Conservation (phyloP, 2,888 invertebrate species). For the Cloeon dipterum region DNA sequence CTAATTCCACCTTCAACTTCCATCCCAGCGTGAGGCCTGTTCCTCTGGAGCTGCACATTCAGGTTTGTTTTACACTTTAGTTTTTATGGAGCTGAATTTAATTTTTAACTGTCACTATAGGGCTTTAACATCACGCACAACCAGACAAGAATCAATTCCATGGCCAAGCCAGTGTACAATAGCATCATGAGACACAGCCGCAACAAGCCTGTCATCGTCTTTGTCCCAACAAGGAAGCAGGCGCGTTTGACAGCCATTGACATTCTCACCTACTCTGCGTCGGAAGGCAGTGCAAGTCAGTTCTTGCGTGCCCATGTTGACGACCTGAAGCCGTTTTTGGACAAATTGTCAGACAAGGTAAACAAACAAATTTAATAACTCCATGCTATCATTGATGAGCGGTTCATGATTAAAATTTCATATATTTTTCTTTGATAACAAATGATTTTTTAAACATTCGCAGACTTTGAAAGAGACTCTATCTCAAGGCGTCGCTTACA, state of each 20-base stretch:
- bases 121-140: constrained; percentile 97
- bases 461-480: constrained; percentile 76
- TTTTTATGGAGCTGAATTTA: not conserved
- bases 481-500: constrained; percentile 85
- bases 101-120: constrained; percentile 20
- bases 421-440: not conserved
- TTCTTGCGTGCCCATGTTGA: constrained; percentile 78
- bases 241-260: constrained; percentile 90
- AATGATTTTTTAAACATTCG: constrained; percentile 8
- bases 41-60: constrained; percentile 86
- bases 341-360: constrained; percentile 69
- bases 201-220: constrained; percentile 64
- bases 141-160: constrained; percentile 82
- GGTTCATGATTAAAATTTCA: no score
- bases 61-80: no score
- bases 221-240: constrained; percentile 78
- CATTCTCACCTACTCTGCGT: constrained; percentile 77
- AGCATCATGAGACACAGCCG: constrained; percentile 67
- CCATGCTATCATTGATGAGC: no score
- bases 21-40: constrained; percentile 93
- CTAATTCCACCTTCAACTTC: constrained; percentile 92
- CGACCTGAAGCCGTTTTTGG: constrained; percentile 71
- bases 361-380: no score
- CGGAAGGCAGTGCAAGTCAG: constrained; percentile 61
- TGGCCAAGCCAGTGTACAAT: constrained; percentile 96